Evolutionary conservation across 2,113 vertebrate genomes (phyloP).

Genomic region (Aptenodytes patagonicus): DNA sequence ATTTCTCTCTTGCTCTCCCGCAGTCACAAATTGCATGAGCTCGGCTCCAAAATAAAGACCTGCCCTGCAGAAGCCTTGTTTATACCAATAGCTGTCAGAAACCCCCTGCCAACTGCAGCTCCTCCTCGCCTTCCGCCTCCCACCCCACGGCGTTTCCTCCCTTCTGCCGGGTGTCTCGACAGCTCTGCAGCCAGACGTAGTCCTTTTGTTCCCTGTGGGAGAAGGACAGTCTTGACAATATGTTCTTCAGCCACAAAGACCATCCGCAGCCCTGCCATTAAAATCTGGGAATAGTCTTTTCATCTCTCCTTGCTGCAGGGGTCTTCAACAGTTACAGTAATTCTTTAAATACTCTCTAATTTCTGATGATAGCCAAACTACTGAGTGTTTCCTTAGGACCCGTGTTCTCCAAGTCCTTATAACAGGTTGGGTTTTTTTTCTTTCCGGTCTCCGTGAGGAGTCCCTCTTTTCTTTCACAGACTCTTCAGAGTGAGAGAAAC

Average conservation of each 20-base stretch:
- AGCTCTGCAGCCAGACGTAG: not conserved
- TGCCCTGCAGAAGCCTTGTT: not conserved
- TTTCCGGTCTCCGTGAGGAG: not conserved
- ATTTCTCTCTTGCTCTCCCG: not conserved
- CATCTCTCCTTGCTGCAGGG: not conserved
- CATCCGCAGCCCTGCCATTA: not conserved
- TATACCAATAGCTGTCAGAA: not conserved
- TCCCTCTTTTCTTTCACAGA: not conserved
- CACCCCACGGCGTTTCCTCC: rapidly evolving
- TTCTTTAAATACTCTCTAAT: not conserved
- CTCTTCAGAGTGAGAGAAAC: not conserved
- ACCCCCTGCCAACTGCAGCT: not conserved
- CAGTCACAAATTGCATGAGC: not conserved
- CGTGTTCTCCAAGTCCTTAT: not conserved
- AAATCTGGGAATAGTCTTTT: not conserved
- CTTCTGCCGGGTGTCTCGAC: rapidly evolving
- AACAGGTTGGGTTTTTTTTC: not conserved
- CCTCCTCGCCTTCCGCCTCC: not conserved
- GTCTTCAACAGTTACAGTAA: not conserved
- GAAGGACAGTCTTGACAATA: not conserved
- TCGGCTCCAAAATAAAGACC: not conserved
- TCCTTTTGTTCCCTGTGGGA: not conserved
- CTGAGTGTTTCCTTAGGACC: not conserved
- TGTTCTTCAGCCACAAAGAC: not conserved
- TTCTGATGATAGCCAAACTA: not conserved